Evolutionary conservation across 2,113 vertebrate genomes (phyloP).

Genomic region (Peucedramus taeniatus): DNA sequence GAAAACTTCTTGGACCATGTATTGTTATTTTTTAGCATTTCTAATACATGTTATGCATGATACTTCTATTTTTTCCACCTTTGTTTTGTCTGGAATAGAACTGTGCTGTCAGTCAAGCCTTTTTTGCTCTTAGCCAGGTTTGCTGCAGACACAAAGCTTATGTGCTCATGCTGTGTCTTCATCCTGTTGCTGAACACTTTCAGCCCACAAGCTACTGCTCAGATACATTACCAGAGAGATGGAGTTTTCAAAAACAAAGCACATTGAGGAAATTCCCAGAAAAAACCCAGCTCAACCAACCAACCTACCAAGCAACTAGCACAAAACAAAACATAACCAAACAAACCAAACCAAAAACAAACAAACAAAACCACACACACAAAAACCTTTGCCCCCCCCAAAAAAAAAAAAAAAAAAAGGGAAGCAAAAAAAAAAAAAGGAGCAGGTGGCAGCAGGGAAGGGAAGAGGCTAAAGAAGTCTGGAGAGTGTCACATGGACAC

Average conservation of each 20-base stretch:
- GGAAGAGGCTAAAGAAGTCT: not conserved
- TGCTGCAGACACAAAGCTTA: not conserved
- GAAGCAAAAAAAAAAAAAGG: not conserved
- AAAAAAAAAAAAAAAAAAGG: not conserved
- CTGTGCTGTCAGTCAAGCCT: not conserved
- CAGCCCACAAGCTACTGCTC: not conserved
- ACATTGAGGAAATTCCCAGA: not conserved
- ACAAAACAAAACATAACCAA: not conserved
- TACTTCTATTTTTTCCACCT: not conserved
- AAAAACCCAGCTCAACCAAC: not conserved
- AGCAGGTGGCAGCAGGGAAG: not conserved
- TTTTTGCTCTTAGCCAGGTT: not conserved
- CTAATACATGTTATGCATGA: not conserved
- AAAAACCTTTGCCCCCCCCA: fast-evolving
- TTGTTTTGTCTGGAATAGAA: not conserved
- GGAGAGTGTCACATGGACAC: not conserved
- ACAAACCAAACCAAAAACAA: not conserved
- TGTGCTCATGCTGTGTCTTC: not conserved
- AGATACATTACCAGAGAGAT: not conserved
- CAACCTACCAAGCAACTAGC: not conserved
- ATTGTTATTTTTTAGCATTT: not conserved
- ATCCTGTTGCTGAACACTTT: not conserved
- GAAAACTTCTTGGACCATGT: not conserved
- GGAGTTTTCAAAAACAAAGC: not conserved
- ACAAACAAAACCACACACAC: too few species aligned